Conservation (phyloP, 2,113 vertebrate genomes). For the Daphoenositta chrysoptera region DNA sequence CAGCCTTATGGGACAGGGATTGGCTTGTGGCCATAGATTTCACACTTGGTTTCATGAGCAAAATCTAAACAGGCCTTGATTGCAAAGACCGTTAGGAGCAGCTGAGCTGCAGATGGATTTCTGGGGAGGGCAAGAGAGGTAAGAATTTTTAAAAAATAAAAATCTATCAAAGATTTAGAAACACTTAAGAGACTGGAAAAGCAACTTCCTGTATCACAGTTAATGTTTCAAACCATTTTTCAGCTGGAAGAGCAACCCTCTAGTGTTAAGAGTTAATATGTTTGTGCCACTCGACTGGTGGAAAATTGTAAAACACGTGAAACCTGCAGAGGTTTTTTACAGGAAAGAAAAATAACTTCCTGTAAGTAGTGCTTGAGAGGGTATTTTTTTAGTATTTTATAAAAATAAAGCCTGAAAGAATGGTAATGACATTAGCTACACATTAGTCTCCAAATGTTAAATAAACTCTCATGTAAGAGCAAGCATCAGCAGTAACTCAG, state of each 20-base stretch:
- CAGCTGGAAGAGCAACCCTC: constrained; percentile 65
- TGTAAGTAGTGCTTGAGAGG: not conserved
- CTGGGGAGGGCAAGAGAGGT: not conserved
- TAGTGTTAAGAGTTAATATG: constrained; percentile 23
- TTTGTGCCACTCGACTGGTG: constrained; percentile 48
- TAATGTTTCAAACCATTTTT: constrained; percentile 17
- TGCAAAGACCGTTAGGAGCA: not conserved
- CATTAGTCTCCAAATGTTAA: not conserved
- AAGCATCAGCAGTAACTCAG: constrained; percentile 32
- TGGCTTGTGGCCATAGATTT: constrained; percentile 23
- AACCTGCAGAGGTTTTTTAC: constrained; percentile 33
- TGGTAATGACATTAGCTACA: constrained; percentile 22
- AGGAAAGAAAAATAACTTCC: constrained; percentile 56
- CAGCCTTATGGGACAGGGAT: not conserved
- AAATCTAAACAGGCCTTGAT: constrained; percentile 23
- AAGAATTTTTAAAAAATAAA: not conserved
- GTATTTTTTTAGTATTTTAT: not conserved
- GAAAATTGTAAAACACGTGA: constrained; percentile 61
- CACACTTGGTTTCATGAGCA: constrained; percentile 4
- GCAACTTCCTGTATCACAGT: constrained; percentile 6
- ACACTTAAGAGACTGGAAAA: constrained; percentile 1
- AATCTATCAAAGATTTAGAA: not conserved
- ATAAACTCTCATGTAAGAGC: not conserved
- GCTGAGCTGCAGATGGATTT: constrained; percentile 42
- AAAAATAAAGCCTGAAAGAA: constrained; percentile 29